A percentile compares a stretch with the other conserved stretches of the same genome.
phyloP scores from a whole-genome alignment of 2,797 vertebrate genomes.

The Acropternis orthonyx region DNA sequence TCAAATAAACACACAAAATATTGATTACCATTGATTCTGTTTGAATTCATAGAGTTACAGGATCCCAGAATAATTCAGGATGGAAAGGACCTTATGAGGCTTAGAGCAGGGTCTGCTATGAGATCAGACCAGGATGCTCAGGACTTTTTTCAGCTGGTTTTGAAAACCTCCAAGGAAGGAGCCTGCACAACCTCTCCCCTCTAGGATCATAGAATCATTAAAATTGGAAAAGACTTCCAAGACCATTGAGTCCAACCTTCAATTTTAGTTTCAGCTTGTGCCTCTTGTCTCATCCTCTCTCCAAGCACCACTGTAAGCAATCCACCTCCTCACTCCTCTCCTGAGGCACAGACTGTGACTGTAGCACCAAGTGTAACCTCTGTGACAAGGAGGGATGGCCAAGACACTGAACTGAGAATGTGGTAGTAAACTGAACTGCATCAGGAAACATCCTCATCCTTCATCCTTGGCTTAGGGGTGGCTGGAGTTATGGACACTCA shows the following conservation, averaged over 20 bases:
- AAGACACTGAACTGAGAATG: background rate
- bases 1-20: background rate
- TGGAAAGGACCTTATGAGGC: background rate
- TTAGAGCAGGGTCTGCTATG: background rate
- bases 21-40: background rate
- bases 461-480: background rate
- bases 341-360: background rate
- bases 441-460: background rate
- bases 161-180: background rate
- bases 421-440: rapidly evolving
- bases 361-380: background rate
- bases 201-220: background rate
- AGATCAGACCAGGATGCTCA: background rate
- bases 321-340: background rate
- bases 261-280: background rate
- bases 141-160: background rate
- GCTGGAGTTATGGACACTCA: background rate
- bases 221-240: background rate
- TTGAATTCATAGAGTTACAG: background rate
- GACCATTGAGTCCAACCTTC: background rate
- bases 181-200: background rate
- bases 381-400: background rate
- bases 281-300: background rate
- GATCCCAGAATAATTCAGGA: background rate
- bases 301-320: background rate